These are phyloP conservation scores for Apogon hyalosoma DNA, from an alignment of 2,797 vertebrate species.

Conservation along the genomic window DNA sequence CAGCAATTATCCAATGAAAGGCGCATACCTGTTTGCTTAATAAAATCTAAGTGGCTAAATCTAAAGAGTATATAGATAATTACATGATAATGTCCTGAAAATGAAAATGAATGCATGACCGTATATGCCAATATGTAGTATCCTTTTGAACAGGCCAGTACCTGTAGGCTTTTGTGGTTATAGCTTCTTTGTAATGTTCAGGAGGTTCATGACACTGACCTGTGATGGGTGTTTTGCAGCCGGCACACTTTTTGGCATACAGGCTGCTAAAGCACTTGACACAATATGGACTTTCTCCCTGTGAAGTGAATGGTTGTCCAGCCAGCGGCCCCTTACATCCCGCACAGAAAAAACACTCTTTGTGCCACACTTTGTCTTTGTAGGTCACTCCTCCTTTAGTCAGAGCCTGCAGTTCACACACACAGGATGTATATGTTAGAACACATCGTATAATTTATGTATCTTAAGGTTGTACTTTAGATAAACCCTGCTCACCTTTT, in stretches of 20 bases:
- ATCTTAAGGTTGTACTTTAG: not conserved
- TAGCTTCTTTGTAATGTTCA: too few relatives aligned
- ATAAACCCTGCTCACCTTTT: slow-evolving; percentile 84
- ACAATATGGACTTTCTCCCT: slow-evolving; percentile 93
- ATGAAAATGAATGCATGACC: too few relatives aligned
- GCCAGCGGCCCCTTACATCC: slow-evolving; percentile 91
- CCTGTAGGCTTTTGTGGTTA: not conserved
- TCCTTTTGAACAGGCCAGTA: too few relatives aligned
- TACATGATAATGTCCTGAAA: too few relatives aligned
- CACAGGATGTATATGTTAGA: not conserved
- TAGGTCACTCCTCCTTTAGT: slow-evolving; percentile 96
- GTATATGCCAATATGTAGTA: too few relatives aligned
- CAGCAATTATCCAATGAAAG: too few relatives aligned
- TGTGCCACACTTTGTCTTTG: slow-evolving; percentile 94
- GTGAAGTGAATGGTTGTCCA: slow-evolving; percentile 95
- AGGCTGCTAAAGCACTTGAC: slow-evolving; percentile 94
- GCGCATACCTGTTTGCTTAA: too few relatives aligned
- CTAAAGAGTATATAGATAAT: too few relatives aligned
- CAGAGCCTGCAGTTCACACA: slow-evolving; percentile 84
- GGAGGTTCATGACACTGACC: slow-evolving; percentile 77
- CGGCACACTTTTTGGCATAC: slow-evolving; percentile 93
- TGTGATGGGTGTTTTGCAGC: slow-evolving; percentile 94
- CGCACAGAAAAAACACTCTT: slow-evolving; percentile 93
- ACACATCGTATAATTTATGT: too few relatives aligned
- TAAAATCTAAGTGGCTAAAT: too few relatives aligned